Base-by-base conservation (phyloP, 2,888 invertebrate genomes). In the Hemicrepidius hirtus region DNA sequence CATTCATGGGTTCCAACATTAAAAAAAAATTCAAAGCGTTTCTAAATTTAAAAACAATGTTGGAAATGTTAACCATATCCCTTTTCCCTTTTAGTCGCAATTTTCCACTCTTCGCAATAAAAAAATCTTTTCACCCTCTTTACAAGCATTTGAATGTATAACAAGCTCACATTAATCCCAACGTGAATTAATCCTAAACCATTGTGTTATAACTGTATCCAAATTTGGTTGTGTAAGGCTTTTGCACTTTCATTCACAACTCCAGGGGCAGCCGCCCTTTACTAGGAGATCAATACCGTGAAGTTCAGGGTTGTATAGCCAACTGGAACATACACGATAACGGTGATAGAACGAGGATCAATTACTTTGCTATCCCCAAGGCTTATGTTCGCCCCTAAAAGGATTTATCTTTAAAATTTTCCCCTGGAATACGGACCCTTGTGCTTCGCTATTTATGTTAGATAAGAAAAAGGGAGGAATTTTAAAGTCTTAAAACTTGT, bases 241-340 rank as follows among this genome's bases (percentile, higher is more conserved):
- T 40, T 40, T n/a, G n/a, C 13, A 40, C 5, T 49, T 49, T 49
- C 49, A 49, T 49, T 49, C 49, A 49, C 49, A 49, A 49, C 49
- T 49, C 21, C 10, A 20, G 20, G n/a, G 20, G 49, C 20, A 12
- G 21, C 49, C 49, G 49, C 49, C 49, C 49, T 49, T 49, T 21
- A 20, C 20, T 18, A 12, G 21, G 49, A n/a, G n/a, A 49, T 49
- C 49, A 49, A 49, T 49, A 49, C 49, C 20, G 49, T 46, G 20
- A 46, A 21, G 49, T 49, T 49, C 49, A 21, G 20, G 49, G 20
- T 49, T 49, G 49, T 49, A 49, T 49, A 21, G 20, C 49, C 49
- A 9, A 21, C 21, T 49, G 49, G 49, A 20, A 18, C 49, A 49
- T 49, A 49, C 20, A 21, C 20, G 21, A 20, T 21, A 49, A 9